phyloP scores from a whole-genome alignment of 2,113 vertebrate genomes.

The Tympanuchus pallidicinctus region DNA sequence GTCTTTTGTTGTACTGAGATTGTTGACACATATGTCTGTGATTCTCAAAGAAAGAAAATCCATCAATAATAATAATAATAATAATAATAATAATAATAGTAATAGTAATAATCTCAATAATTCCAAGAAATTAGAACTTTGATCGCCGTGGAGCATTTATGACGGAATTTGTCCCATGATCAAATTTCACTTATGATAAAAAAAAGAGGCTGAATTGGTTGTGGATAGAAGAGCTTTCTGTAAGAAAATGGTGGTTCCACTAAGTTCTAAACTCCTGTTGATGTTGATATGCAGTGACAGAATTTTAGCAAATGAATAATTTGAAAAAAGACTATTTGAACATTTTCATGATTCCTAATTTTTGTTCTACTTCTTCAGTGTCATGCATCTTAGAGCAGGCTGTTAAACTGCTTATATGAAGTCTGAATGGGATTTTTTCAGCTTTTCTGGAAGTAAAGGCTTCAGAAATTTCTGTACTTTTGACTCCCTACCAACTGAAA shows the following conservation, averaged over 20 bases:
- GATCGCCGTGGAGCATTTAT: neutral
- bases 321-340: neutral
- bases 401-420: neutral
- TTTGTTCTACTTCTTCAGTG: neutral
- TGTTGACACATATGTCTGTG: neutral
- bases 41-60: slow-evolving; percentile 45
- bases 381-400: neutral
- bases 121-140: slow-evolving; percentile 42
- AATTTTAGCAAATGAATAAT: neutral
- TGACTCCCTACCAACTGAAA: accelerated
- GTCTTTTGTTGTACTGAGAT: slow-evolving; percentile 65
- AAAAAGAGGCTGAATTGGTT: neutral
- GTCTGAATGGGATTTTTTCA: neutral
- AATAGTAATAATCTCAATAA: neutral
- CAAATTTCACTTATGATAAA: neutral
- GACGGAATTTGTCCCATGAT: neutral
- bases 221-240: neutral
- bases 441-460: neutral
- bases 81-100: too few relatives aligned
- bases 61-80: neutral
- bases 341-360: neutral
- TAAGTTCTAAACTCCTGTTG: neutral
- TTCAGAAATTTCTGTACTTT: neutral
- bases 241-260: neutral
- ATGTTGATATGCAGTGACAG: neutral